Base-by-base conservation (phyloP, 2,888 invertebrate genomes). In the Amblyteles armatorius region DNA sequence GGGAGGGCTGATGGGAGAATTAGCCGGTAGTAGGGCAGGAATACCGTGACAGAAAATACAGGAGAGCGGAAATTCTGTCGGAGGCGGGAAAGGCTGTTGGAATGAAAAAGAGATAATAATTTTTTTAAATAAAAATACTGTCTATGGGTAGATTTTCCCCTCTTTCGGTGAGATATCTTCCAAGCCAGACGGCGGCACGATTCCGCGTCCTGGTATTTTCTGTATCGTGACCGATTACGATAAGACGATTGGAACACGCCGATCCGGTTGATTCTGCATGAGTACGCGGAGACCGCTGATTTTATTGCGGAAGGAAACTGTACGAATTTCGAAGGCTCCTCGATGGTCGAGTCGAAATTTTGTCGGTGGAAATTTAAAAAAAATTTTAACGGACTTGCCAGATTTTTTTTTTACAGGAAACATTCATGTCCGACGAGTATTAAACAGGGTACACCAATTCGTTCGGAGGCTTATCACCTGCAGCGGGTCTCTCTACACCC, bases 401-500 rank as follows among this genome's bases (percentile, higher is more conserved):
- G 11, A 60, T 60, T 60, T 29, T 60, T 29, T 9, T 9, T 36
- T 36, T 40, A 60, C 11, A 26, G 26, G 57, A 60, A 29, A 13
- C 60, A 16, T 29, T 40, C 57, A 22, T 55, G 40, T 40, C 16
- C 40, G 40, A 57, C 9, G n/a, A 57, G 40, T 52, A 36, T 57
- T 40, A 57, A n/a, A 7, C 57, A 11, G 26, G 22, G 13, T 73
- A 44, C 29, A 44, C 19, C 40, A 44, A 68, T 63, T 63, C 22
- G 69, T 69, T 81, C 69, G 13, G 57, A 33, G 22, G 60, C 69
- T 76, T 81, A 76, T 81, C 76, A 50, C 9, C 57, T 55, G 44
- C 48, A 44, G 1, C 48, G 50, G 19, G 63, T 13, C 48, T 74
- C 63, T 74, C 63, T 5, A 63, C 74, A 48, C 40, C 50, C 52